A percentile compares a stretch with the other conserved stretches of the same genome.
Conservation (phyloP, 2,113 vertebrate genomes). For the Pseudois nayaur region DNA sequence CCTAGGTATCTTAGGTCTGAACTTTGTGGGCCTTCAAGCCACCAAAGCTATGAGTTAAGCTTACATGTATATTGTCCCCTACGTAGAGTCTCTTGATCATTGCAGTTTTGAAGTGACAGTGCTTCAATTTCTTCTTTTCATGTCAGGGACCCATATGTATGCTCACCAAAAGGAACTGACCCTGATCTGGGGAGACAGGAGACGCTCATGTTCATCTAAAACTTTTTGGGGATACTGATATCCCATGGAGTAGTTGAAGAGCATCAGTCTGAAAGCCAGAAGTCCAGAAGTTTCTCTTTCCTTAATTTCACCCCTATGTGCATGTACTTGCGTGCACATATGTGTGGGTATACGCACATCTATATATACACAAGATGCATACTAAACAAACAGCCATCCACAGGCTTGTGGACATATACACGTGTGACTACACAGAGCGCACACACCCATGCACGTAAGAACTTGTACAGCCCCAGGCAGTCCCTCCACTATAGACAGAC, state of each 20-base stretch:
- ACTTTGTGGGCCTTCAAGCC: background rate
- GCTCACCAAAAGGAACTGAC: background rate
- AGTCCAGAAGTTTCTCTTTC: background rate
- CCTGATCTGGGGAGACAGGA: background rate
- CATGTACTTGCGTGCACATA: background rate
- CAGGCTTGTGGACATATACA: background rate
- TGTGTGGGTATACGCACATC: fast-evolving
- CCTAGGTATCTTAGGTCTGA: background rate
- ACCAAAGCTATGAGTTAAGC: background rate
- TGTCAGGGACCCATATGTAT: background rate
- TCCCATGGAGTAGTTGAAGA: background rate
- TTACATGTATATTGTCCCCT: background rate
- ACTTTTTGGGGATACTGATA: background rate
- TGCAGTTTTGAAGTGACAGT: background rate
- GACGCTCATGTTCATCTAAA: background rate
- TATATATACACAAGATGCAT: background rate
- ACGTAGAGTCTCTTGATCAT: background rate
- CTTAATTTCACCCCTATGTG: background rate
- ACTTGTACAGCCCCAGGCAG: background rate
- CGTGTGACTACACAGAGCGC: background rate
- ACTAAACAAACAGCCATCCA: background rate
- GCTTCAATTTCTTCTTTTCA: background rate
- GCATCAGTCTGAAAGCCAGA: background rate
- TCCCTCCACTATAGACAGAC: background rate
- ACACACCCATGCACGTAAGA: background rate